Evolutionary conservation across 2,113 vertebrate species (phyloP).

Genomic region (Phainopepla nitens): DNA sequence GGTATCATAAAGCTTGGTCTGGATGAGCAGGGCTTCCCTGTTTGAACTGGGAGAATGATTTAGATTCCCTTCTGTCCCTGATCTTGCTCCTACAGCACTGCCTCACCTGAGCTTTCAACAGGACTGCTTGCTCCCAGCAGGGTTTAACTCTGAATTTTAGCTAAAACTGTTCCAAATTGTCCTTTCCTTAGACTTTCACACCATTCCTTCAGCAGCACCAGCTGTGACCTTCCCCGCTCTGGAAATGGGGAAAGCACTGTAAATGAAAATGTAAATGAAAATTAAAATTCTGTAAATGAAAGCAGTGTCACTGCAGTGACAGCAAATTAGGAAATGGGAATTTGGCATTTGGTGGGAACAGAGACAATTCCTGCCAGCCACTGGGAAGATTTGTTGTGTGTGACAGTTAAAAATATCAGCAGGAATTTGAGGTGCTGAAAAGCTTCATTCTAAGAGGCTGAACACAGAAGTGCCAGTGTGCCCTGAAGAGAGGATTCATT

Average conservation of each 20-base stretch:
- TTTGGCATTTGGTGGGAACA: not conserved
- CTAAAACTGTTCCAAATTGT: not conserved
- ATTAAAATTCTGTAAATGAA: too few species aligned
- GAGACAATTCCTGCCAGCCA: not conserved
- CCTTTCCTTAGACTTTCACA: not conserved
- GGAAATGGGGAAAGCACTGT: too few species aligned
- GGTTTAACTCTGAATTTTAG: not conserved
- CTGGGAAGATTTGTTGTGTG: not conserved
- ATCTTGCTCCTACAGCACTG: not conserved
- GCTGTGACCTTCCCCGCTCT: not conserved
- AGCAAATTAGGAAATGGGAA: not conserved
- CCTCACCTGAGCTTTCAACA: not conserved
- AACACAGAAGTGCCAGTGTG: not conserved
- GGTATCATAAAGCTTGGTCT: not conserved
- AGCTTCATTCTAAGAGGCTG: not conserved
- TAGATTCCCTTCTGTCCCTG: not conserved
- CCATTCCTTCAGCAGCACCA: not conserved
- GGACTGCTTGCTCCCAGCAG: not conserved
- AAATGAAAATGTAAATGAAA: too few species aligned
- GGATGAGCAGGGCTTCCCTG: not conserved
- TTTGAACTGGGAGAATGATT: not conserved
- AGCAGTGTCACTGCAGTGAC: not conserved
- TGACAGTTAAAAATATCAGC: not conserved
- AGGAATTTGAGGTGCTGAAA: not conserved
- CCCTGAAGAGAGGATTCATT: not conserved